Evolutionary conservation across 1,140 invertebrate genomes (phyloP).

Genomic region (Atopsyche davidsoni): DNA sequence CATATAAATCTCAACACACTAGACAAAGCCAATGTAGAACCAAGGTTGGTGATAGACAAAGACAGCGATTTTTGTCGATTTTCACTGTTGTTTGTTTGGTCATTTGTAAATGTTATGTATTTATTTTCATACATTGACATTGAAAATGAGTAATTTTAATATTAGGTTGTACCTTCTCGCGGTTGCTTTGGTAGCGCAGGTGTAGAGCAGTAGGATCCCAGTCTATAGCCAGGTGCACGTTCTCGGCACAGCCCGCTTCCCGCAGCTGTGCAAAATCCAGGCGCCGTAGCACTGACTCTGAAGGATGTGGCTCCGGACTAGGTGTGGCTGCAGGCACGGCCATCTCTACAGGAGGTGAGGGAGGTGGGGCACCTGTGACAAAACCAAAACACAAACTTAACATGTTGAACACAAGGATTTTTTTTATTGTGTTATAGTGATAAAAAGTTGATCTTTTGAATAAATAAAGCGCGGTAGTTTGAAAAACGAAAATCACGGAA

Average conservation of each 20-base stretch:
- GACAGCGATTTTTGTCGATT: not conserved
- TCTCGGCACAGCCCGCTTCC: constrained; percentile 16
- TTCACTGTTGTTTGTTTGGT: not conserved
- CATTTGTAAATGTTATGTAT: not conserved
- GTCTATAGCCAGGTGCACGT: constrained; percentile 65
- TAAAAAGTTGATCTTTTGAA: too few relatives aligned
- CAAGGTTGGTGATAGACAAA: not conserved
- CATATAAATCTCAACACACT: too few relatives aligned
- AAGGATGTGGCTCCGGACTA: not conserved
- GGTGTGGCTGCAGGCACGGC: constrained; percentile 4
- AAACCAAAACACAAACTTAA: too few relatives aligned
- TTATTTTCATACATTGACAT: not conserved
- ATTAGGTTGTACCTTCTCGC: constrained; percentile 67
- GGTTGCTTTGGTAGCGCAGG: constrained; percentile 75
- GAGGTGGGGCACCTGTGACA: not conserved
- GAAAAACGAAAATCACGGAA: too few relatives aligned
- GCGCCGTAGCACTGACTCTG: constrained; percentile 22
- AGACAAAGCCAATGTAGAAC: too few relatives aligned
- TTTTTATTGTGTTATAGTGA: too few relatives aligned
- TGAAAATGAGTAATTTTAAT: too few relatives aligned
- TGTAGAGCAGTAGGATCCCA: constrained; percentile 89
- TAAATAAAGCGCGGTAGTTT: too few relatives aligned
- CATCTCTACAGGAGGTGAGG: not conserved
- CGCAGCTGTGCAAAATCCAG: constrained; percentile 32
- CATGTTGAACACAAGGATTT: too few relatives aligned